Conservation (phyloP, 2,888 invertebrate species). For the Leptura quadrifasciata region DNA sequence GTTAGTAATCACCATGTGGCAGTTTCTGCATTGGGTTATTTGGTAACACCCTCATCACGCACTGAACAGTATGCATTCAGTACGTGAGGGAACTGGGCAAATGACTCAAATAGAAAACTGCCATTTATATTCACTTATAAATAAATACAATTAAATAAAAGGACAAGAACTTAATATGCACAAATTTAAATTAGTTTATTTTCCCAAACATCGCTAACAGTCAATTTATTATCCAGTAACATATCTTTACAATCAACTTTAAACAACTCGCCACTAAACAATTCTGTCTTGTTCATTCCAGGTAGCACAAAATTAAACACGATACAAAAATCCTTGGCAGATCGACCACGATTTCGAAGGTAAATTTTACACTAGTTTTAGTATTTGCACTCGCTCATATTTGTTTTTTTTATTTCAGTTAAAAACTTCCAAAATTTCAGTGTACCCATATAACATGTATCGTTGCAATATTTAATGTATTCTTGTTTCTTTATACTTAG, state of each 20-base stretch:
- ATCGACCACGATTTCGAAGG: constrained; percentile 45
- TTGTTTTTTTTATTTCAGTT: constrained; percentile 28
- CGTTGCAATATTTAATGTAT: constrained; percentile 44
- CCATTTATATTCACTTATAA: too few species aligned
- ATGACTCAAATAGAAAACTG: too few species aligned
- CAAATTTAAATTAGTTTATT: too few species aligned
- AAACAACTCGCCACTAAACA: neutral
- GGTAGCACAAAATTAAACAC: constrained; percentile 37
- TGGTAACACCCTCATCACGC: too few species aligned
- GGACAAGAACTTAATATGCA: too few species aligned
- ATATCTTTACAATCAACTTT: neutral
- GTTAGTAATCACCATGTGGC: too few species aligned
- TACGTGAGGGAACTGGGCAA: too few species aligned
- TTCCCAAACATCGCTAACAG: too few species aligned
- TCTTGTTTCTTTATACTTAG: constrained; percentile 46
- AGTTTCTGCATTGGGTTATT: too few species aligned
- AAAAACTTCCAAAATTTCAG: neutral
- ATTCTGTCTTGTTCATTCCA: constrained; percentile 29
- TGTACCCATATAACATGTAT: constrained; percentile 10
- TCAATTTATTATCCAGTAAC: too few species aligned
- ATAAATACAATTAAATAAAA: too few species aligned
- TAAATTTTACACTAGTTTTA: constrained; percentile 26
- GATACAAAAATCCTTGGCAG: constrained; percentile 35
- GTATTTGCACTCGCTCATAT: constrained; percentile 9
- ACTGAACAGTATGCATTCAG: too few species aligned